Evolutionary conservation across 2,113 vertebrate species (phyloP).

Genomic region (Trinectes maculatus): DNA sequence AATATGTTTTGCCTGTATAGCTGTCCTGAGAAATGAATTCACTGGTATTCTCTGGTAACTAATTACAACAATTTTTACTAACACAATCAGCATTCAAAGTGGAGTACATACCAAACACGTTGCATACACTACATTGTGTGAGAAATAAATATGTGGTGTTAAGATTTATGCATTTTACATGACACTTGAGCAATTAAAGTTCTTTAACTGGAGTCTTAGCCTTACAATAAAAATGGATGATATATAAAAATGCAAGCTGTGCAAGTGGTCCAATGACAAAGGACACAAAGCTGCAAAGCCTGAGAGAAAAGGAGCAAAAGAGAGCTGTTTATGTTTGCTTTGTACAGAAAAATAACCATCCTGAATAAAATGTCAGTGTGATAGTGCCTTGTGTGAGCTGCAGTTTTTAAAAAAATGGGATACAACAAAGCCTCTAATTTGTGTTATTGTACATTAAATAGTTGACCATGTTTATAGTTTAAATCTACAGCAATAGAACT

Average conservation of each 20-base stretch:
- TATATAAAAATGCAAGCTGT: slow-evolving; percentile 73
- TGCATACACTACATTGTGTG: too few species aligned
- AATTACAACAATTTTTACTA: too few species aligned
- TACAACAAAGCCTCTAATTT: not conserved
- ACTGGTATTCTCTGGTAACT: too few species aligned
- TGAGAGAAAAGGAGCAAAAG: not conserved
- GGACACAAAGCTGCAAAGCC: slow-evolving; percentile 20
- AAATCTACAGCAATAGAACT: too few species aligned
- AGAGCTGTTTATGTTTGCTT: slow-evolving; percentile 6
- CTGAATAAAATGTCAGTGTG: too few species aligned
- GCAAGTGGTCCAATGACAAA: slow-evolving; percentile 59
- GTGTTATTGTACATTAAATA: not conserved
- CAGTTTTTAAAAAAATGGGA: not conserved
- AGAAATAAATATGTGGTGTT: not conserved
- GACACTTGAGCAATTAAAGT: slow-evolving; percentile 21
- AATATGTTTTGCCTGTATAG: too few species aligned
- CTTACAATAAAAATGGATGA: slow-evolving; percentile 73
- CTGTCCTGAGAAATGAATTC: not conserved
- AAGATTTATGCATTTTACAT: slow-evolving; percentile 7
- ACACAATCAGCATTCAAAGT: not conserved
- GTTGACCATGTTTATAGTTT: too few species aligned
- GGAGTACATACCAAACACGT: not conserved
- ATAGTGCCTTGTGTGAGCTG: not conserved
- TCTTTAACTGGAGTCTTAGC: slow-evolving; percentile 26
- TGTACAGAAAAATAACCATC: slow-evolving; percentile 4